Evolutionary conservation across 2,797 vertebrate species (phyloP), one percentile per base, ranked within the genome.

Genomic region (Staurois parvus): DNA sequence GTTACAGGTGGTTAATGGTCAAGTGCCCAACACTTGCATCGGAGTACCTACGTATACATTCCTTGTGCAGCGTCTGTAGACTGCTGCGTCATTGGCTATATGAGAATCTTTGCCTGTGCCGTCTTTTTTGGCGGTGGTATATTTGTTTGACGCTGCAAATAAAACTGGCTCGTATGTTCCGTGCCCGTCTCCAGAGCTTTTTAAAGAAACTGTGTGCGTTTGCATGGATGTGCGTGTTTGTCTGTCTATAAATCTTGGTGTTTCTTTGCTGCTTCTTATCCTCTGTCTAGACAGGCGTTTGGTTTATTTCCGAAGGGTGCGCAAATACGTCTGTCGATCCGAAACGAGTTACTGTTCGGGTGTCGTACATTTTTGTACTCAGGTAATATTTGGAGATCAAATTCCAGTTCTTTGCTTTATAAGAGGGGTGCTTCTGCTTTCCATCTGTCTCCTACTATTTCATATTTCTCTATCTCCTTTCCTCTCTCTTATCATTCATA

Each of bases 241-340:
- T 42, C 32, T 34, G n/a, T 34, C 62, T 64, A 66, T 67, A 69
- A 79, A 79, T 69, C 77, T 52, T 37, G 4, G 37, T 28, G 3
- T 40, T 77, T 13, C n/a, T 32, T 30, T 2, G n/a, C n/a, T 10
- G 34, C 26, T 59, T 24, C 28, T 30, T 64, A 68, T 68, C 13
- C 64, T 59, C 45, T 12, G 74, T 77, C 74, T 72, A 77, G 74
- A 84, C 82, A 9, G 73, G 13, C 48, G 37, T 52, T 59, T 84
- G 81, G 73, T 26, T 29, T 48, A 69, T 70, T 84, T 77, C 30
- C 3, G 74, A 28, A 29, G 74, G 37, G 30, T 59, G 42, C 13
- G 42, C 52, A 21, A 40, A 40, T 40, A 19, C 8, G 28, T 70
- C 78, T 80, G 70, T n/a, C 13, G 24, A 62, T 62, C 8, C 10